Base-by-base conservation (phyloP, 2,888 invertebrate species). In the Polydrusus cervinus region DNA sequence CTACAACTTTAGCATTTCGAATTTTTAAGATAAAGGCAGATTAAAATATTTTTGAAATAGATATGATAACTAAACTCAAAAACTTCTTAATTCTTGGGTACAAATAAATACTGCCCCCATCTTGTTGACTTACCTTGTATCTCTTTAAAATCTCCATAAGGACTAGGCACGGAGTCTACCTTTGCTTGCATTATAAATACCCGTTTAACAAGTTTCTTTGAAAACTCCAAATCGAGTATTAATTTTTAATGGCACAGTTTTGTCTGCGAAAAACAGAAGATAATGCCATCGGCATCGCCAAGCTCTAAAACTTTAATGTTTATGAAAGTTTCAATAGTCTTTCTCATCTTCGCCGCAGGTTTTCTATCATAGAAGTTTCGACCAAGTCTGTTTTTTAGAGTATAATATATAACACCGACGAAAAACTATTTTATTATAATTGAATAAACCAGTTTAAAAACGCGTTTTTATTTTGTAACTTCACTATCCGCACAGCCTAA, bases 91-190 rank as follows among this genome's bases (percentile, higher is more conserved):
- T n/a, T n/a, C n/a, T n/a, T n/a, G n/a, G n/a, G n/a, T n/a, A n/a
- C n/a, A n/a, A n/a, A n/a, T n/a, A n/a, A n/a, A n/a, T n/a, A n/a
- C n/a, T n/a, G n/a, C n/a, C n/a, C n/a, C n/a, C n/a, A n/a, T n/a
- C n/a, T n/a, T n/a, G n/a, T 5, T 25, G 25, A 38, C 71, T 69
- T 82, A 82, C 82, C 82, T 82, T 82, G 79, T 70, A 80, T 80
- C 79, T 82, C 82, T 71, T 79, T 78, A 70, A 77, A 78, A 78
- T 82, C 80, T 66, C 80, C 80, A 74, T 81, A 80, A 57, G 81
- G 80, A 38, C 79, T 77, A 34, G 79, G 80, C 49, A 81, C 71
- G 8, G 80, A 79, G 73, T 80, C 76, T 18, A 80, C 80, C 40
- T 79, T 75, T 20, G 80, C 77, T 62, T 80, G 80, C 81, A 81